Evolutionary conservation across 2,797 vertebrate species (phyloP).

Genomic region (Cynopterus sphinx): DNA sequence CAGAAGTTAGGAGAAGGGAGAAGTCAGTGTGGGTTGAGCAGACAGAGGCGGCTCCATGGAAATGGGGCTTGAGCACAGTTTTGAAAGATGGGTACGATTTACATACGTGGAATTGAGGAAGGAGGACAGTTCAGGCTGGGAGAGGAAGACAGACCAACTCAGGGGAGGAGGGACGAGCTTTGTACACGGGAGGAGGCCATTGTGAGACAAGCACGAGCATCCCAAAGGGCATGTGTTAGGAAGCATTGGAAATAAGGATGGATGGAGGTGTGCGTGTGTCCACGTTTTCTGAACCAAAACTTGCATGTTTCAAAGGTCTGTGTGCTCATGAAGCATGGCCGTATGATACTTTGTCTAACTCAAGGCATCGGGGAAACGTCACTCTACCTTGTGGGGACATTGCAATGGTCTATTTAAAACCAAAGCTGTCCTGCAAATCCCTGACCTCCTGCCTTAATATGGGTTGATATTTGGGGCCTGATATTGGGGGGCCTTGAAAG

Average conservation of each 20-base stretch:
- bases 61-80: neutral
- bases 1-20: neutral
- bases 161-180: neutral
- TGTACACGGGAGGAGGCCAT: neutral
- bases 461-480: neutral
- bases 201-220: neutral
- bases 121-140: neutral
- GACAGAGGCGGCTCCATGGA: neutral
- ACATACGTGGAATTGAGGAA: neutral
- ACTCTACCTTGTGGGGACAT: neutral
- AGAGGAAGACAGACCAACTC: neutral
- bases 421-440: neutral
- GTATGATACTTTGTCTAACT: neutral
- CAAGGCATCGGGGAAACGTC: neutral
- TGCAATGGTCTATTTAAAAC: neutral
- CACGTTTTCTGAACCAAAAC: neutral
- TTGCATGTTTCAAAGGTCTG: neutral
- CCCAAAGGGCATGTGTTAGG: neutral
- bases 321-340: neutral
- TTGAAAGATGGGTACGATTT: neutral
- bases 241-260: neutral
- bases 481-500: neutral
- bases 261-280: neutral
- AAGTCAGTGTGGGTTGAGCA: neutral
- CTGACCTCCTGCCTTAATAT: neutral